Conservation (phyloP, 2,888 invertebrate species). For the Sminthurinus aureus region DNA sequence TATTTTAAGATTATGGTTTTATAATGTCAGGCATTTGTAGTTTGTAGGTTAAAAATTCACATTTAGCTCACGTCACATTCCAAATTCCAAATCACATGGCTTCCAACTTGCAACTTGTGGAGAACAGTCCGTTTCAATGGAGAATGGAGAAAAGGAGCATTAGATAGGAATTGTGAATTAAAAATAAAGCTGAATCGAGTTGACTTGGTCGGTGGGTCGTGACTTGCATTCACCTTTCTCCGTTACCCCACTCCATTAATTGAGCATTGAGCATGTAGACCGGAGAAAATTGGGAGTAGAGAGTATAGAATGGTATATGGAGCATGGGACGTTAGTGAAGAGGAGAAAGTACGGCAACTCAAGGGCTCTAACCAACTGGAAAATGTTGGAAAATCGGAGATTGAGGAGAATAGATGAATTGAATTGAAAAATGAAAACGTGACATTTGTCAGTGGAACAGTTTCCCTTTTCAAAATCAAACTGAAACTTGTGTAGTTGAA, state of each 20-base stretch:
- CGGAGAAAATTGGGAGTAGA: not conserved
- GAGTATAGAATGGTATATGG: no score
- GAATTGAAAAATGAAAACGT: slow-evolving; percentile 49
- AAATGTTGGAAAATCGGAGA: slow-evolving; percentile 24
- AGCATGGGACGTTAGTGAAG: no score
- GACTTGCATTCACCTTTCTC: slow-evolving; percentile 1
- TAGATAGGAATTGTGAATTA: not conserved
- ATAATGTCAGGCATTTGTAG: no score
- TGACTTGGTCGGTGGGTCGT: not conserved
- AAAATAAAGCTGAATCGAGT: not conserved
- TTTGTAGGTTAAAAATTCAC: not conserved
- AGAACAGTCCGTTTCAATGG: not conserved
- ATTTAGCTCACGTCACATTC: not conserved
- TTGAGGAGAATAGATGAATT: slow-evolving; percentile 30
- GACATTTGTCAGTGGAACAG: slow-evolving; percentile 41
- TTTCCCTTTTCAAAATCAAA: not conserved
- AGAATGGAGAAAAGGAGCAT: not conserved
- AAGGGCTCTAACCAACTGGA: slow-evolving; percentile 27
- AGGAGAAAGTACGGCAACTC: slow-evolving; percentile 1
- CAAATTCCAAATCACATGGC: not conserved
- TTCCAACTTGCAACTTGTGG: not conserved
- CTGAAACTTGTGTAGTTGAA: not conserved
- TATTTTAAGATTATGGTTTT: no score
- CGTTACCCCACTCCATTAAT: slow-evolving; percentile 23
- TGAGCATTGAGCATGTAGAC: slow-evolving; percentile 24